Conservation (phyloP, 2,888 invertebrate species). For the Chaetogeoica ovagalla region DNA sequence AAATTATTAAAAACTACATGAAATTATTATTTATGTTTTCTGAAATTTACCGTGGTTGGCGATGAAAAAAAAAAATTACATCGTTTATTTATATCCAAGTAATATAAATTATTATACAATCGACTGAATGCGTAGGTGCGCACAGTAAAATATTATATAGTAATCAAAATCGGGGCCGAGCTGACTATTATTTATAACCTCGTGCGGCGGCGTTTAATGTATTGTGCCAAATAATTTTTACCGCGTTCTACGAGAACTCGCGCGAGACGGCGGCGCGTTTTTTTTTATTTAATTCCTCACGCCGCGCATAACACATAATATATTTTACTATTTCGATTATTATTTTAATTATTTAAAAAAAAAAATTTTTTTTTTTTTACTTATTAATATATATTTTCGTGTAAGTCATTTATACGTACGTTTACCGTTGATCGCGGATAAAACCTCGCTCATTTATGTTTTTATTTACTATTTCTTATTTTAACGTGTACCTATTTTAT, state of each 20-base stretch:
- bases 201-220: not conserved
- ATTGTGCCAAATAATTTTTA: slow-evolving; percentile 8
- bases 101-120: no score
- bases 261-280: not conserved
- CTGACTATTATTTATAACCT: slow-evolving; percentile 32
- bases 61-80: no score
- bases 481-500: slow-evolving; percentile 20
- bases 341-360: not conserved
- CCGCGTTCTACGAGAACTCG: not conserved
- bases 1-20: no score
- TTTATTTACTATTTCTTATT: slow-evolving; percentile 20
- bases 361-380: slow-evolving; percentile 27
- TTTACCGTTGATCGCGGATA: not conserved
- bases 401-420: not conserved
- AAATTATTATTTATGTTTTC: no score
- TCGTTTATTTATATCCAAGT: no score
- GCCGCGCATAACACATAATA: no score
- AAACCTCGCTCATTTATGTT: slow-evolving; percentile 37
- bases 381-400: slow-evolving; percentile 9
- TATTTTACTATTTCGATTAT: no score
- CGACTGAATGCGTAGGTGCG: no score
- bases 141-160: no score
- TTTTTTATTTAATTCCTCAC: not conserved
- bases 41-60: no score
- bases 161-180: slow-evolving; percentile 10